Evolutionary conservation across 2,797 vertebrate genomes (phyloP).

Genomic region (Schizothorax lantsangensis): DNA sequence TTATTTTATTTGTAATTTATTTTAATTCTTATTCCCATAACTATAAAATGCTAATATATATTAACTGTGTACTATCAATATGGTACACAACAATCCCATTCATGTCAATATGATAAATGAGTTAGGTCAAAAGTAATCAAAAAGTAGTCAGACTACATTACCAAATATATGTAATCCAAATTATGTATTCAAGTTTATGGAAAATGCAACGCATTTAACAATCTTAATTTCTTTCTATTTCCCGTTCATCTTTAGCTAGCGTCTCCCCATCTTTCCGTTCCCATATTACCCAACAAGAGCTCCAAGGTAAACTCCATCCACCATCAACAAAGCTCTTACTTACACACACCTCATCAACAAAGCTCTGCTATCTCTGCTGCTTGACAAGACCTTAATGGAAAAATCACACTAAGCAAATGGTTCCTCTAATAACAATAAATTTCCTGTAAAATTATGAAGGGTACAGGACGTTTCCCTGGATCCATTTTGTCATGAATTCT

Average conservation of each 20-base stretch:
- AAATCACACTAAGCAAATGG: slow-evolving; percentile 99
- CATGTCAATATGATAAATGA: too few relatives aligned
- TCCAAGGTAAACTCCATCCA: slow-evolving; percentile 98
- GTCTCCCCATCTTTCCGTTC: slow-evolving; percentile 78
- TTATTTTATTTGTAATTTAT: too few relatives aligned
- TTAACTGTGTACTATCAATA: too few relatives aligned
- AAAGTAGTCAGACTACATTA: not conserved
- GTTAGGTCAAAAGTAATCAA: not conserved
- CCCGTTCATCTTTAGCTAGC: slow-evolving; percentile 80
- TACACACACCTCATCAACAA: slow-evolving; percentile 81
- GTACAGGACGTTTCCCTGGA: slow-evolving; percentile 96
- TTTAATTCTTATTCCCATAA: too few relatives aligned
- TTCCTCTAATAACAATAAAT: slow-evolving; percentile 99
- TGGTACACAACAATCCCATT: not conserved
- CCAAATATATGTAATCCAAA: not conserved
- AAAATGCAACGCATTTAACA: not conserved
- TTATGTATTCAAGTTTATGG: not conserved
- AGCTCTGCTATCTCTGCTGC: slow-evolving; percentile 86
- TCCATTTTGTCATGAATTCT: slow-evolving; percentile 99
- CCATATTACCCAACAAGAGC: slow-evolving; percentile 86
- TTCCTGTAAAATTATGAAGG: slow-evolving; percentile 99
- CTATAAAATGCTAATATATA: too few relatives aligned
- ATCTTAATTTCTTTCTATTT: not conserved
- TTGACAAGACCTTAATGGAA: slow-evolving; percentile 99
- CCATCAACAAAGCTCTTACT: slow-evolving; percentile 86